phyloP scores from a whole-genome alignment of 2,113 vertebrate genomes.

The Plectropomus leopardus region DNA sequence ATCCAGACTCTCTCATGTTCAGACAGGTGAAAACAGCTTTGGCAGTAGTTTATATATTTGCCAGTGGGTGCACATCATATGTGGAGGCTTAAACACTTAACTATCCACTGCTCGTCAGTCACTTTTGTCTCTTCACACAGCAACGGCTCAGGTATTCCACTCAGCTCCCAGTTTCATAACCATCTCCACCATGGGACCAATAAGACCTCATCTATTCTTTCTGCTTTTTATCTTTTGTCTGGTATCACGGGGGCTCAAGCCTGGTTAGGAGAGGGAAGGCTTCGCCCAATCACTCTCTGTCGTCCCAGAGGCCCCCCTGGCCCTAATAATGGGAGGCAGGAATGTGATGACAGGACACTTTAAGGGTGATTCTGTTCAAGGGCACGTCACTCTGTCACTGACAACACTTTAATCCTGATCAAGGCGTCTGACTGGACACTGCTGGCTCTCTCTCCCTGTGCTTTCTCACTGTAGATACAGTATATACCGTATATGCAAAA shows the following conservation, averaged over 20 bases:
- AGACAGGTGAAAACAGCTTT: background rate
- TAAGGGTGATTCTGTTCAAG: slow-evolving; percentile 83
- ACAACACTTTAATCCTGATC: slow-evolving; percentile 83
- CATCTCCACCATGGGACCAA: slow-evolving; percentile 49
- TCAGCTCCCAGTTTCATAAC: slow-evolving; percentile 53
- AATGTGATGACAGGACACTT: slow-evolving; percentile 84
- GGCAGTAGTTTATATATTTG: background rate
- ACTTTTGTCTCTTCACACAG: slow-evolving; percentile 28
- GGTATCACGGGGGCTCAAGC: slow-evolving; percentile 27
- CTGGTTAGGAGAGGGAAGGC: slow-evolving; percentile 52
- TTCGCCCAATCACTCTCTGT: slow-evolving; percentile 61
- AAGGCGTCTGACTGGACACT: slow-evolving; percentile 67
- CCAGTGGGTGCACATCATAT: background rate
- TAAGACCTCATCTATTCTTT: slow-evolving; percentile 53
- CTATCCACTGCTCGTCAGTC: slow-evolving; percentile 1
- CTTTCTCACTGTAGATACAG: slow-evolving; percentile 15
- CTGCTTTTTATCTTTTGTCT: slow-evolving; percentile 46
- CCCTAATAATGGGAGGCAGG: slow-evolving; percentile 75
- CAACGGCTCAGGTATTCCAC: slow-evolving; percentile 38
- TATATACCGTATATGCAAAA: background rate
- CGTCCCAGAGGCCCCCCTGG: slow-evolving; percentile 51
- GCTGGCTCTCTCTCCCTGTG: slow-evolving; percentile 3
- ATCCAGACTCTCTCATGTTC: background rate
- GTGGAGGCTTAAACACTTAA: background rate
- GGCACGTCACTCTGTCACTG: slow-evolving; percentile 81